A percentile compares a stretch with the other conserved stretches of the same genome.
phyloP scores from a whole-genome alignment of 1,140 invertebrate genomes.

The Procambarus clarkii region DNA sequence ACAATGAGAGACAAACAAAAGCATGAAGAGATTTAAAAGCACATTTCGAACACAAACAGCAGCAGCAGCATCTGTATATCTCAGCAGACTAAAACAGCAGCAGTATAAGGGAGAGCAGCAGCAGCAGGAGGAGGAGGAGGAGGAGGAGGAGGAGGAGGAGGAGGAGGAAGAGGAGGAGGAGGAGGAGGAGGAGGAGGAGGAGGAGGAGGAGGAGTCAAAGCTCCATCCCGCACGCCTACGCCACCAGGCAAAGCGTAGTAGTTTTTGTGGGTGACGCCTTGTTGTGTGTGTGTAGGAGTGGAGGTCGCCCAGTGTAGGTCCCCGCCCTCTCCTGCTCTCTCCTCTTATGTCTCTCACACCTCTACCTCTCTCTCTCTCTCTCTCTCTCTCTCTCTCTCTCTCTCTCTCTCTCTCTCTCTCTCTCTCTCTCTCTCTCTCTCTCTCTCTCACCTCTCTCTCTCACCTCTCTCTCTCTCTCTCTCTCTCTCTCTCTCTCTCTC shows the following conservation, averaged over 20 bases:
- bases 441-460: not conserved
- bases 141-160: not conserved
- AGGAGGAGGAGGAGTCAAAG: no score
- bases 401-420: not conserved
- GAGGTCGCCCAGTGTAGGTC: no score
- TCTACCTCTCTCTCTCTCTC: no score
- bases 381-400: not conserved
- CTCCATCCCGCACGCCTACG: not conserved
- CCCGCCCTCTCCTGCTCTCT: no score
- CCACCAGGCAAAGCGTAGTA: slow-evolving; percentile 8
- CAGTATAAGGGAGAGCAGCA: not conserved
- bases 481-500: not conserved
- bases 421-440: not conserved
- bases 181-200: slow-evolving; percentile 14
- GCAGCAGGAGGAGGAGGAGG: not conserved
- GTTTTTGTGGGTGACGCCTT: not conserved
- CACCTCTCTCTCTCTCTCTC: not conserved
- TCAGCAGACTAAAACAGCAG: no score
- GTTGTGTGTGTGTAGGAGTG: no score
- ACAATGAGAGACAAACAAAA: no score
- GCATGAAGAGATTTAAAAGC: no score
- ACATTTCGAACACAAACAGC: no score
- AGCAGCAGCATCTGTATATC: no score
- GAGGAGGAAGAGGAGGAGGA: slow-evolving; percentile 15
- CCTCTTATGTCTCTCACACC: not conserved